Percentiles rank a stretch among this genome's conserved stretches.
Evolutionary conservation across 1,140 invertebrate genomes (phyloP).

Genomic region (Pachypeltis micranthus): DNA sequence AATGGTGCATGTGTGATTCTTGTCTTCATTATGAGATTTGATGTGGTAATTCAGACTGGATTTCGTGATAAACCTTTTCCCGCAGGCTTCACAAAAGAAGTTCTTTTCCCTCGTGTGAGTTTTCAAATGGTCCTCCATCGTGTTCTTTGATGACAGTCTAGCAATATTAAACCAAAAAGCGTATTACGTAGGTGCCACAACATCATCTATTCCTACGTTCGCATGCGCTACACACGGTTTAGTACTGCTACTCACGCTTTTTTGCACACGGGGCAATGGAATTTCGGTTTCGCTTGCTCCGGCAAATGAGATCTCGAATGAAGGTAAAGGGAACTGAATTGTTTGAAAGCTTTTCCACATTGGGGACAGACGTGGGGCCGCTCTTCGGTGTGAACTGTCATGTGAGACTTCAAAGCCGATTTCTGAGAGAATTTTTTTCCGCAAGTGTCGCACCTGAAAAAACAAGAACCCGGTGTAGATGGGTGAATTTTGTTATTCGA

Average conservation of each 20-base stretch:
- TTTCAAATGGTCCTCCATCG: slow-evolving; percentile 27
- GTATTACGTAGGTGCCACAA: too few relatives aligned
- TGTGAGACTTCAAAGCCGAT: slow-evolving; percentile 28
- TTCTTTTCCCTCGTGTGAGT: slow-evolving; percentile 31
- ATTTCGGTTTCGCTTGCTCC: slow-evolving; percentile 27
- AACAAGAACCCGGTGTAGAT: slow-evolving; percentile 17
- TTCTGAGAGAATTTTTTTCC: slow-evolving; percentile 31
- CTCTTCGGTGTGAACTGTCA: slow-evolving; percentile 27
- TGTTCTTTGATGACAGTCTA: slow-evolving; percentile 24
- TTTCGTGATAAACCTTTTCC: slow-evolving; percentile 31
- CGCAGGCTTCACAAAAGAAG: slow-evolving; percentile 33
- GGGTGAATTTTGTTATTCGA: background rate
- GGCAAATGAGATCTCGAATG: slow-evolving; percentile 31
- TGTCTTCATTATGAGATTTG: slow-evolving; percentile 43
- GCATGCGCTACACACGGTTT: too few relatives aligned
- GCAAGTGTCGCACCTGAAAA: slow-evolving; percentile 30
- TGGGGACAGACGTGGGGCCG: slow-evolving; percentile 31
- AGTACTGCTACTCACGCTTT: slow-evolving; percentile 32
- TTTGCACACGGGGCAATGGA: slow-evolving; percentile 37
- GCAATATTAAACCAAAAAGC: background rate
- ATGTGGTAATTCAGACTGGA: slow-evolving; percentile 38
- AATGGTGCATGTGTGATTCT: slow-evolving; percentile 33
- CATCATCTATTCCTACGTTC: too few relatives aligned
- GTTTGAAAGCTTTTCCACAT: slow-evolving; percentile 32
- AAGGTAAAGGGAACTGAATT: slow-evolving; percentile 28